A percentile compares a stretch with the other conserved stretches of the same genome.
Conservation (phyloP, 2,888 invertebrate species). For the Syrphus vitripennis region DNA sequence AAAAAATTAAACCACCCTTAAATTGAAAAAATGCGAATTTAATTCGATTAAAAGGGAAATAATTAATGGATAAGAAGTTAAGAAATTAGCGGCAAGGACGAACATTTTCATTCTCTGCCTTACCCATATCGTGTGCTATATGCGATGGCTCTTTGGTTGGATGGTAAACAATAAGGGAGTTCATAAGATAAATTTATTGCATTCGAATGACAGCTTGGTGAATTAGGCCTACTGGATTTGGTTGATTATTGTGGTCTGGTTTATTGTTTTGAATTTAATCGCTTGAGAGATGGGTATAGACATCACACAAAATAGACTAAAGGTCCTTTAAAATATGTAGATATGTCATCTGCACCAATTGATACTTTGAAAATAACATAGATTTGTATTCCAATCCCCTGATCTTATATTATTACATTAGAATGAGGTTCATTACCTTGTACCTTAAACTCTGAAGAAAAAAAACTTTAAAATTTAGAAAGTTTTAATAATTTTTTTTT, state of each 20-base stretch:
- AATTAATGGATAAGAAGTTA: constrained; percentile 69
- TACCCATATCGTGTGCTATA: background rate
- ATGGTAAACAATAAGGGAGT: constrained; percentile 35
- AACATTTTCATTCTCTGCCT: constrained; percentile 25
- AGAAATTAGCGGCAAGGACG: constrained; percentile 61
- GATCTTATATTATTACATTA: no score
- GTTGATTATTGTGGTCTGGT: constrained; percentile 4
- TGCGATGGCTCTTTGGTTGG: no score
- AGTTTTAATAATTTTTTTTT: no score
- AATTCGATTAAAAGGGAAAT: constrained; percentile 68
- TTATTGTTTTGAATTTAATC: background rate
- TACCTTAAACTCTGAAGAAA: no score
- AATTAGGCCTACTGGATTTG: background rate
- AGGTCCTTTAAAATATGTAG: no score
- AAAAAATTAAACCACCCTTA: constrained; percentile 16
- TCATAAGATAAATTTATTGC: constrained; percentile 60
- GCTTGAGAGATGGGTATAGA: background rate
- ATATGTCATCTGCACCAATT: no score
- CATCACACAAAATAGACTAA: no score
- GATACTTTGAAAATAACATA: no score
- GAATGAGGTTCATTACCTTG: no score
- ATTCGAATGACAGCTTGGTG: background rate
- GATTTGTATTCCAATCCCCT: no score
- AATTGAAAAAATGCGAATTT: constrained; percentile 67
- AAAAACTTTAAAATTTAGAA: no score